A percentile compares a stretch with the other conserved stretches of the same genome.
These are phyloP conservation scores for Morelia viridis DNA, from an alignment of 2,797 vertebrate genomes.

Conservation along the genomic window DNA sequence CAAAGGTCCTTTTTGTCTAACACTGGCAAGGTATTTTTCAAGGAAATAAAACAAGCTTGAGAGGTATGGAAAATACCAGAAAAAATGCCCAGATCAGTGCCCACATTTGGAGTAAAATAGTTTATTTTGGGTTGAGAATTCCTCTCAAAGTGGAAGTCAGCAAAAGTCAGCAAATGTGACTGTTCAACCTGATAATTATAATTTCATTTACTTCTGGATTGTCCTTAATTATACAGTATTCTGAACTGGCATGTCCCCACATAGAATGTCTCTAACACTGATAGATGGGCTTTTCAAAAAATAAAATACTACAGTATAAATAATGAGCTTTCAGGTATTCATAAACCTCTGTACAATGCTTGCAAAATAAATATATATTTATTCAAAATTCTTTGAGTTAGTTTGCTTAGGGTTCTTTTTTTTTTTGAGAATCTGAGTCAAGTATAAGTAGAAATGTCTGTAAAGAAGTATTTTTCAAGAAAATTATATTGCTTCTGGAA, in stretches of 20 bases:
- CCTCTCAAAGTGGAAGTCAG: not conserved
- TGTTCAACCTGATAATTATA: constrained; percentile 4
- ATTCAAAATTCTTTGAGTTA: not conserved
- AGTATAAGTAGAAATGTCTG: not conserved
- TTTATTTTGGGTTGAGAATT: not conserved
- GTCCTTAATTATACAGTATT: not conserved
- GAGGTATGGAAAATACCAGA: not conserved
- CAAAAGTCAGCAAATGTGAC: not conserved
- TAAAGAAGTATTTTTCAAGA: not conserved
- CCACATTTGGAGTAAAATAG: not conserved
- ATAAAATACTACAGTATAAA: not conserved
- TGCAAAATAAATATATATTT: not conserved
- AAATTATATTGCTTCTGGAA: not conserved
- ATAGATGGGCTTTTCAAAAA: not conserved
- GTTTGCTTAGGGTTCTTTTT: not conserved
- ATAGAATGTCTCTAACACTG: not conserved
- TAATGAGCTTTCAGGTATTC: not conserved
- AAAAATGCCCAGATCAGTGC: not conserved
- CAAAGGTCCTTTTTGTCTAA: not conserved
- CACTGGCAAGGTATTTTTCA: not conserved
- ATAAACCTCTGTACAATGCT: not conserved
- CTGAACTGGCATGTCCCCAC: not conserved
- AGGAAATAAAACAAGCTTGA: not conserved
- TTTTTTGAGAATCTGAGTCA: not conserved
- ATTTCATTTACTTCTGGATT: not conserved